Conservation (phyloP, 2,113 vertebrate genomes). For the Circaetus gallicus region DNA sequence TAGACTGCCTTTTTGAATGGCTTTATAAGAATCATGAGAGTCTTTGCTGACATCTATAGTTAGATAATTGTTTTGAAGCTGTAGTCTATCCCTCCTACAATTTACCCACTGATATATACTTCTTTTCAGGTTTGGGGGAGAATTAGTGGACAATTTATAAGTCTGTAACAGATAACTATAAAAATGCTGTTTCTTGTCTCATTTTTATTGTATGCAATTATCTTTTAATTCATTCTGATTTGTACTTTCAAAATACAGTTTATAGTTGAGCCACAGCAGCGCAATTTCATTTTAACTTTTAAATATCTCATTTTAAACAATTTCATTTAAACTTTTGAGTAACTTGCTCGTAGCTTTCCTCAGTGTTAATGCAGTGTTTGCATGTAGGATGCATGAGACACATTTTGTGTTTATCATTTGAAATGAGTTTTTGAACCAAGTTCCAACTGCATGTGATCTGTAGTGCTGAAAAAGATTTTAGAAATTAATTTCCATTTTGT, state of each 20-base stretch:
- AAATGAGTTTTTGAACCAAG: neutral
- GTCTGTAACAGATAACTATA: neutral
- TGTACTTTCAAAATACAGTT: neutral
- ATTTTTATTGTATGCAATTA: neutral
- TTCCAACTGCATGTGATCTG: neutral
- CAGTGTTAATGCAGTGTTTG: neutral
- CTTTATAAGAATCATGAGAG: neutral
- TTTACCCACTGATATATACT: neutral
- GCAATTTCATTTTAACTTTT: neutral
- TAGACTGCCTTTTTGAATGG: neutral
- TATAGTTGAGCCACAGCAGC: neutral
- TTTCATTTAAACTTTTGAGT: neutral
- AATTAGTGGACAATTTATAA: neutral
- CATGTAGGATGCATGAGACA: neutral
- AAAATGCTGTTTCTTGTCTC: neutral
- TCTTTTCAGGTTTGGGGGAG: neutral
- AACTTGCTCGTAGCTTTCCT: neutral
- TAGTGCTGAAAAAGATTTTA: neutral
- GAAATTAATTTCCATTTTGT: neutral
- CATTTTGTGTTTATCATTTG: neutral
- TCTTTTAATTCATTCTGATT: neutral
- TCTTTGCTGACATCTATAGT: neutral
- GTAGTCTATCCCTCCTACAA: neutral
- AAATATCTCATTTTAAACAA: neutral
- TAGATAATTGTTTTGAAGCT: neutral